Percentiles rank a stretch among this genome's conserved stretches.
phyloP scores from a whole-genome alignment of 1,140 invertebrate genomes.

The Thrips palmi region DNA sequence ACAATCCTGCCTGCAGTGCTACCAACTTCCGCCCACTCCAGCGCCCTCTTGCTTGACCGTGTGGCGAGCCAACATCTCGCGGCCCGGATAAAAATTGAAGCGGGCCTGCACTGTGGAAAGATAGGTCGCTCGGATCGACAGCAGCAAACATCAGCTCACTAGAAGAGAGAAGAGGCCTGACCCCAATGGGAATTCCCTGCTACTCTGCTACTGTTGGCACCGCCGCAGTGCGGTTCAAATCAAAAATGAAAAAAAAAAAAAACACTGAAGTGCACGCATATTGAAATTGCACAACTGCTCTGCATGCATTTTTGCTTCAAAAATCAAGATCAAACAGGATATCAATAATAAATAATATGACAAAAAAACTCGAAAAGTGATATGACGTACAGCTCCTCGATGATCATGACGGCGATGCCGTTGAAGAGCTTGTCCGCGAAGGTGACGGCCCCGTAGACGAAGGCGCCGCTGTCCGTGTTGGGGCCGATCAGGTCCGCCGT shows the following conservation, averaged over 20 bases:
- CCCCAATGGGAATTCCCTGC: too few species aligned
- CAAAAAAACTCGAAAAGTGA: background rate
- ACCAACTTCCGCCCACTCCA: too few species aligned
- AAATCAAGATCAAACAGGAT: background rate
- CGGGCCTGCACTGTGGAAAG: too few species aligned
- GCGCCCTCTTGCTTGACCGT: too few species aligned
- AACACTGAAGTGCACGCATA: background rate
- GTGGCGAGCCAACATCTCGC: too few species aligned
- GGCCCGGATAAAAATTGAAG: too few species aligned
- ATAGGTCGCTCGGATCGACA: too few species aligned
- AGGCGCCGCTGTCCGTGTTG: conserved; percentile 72
- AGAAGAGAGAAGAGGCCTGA: too few species aligned
- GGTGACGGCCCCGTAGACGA: conserved; percentile 85
- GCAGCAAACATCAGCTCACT: too few species aligned
- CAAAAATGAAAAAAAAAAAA: background rate
- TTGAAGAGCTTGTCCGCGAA: conserved; percentile 87
- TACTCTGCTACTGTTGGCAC: background rate
- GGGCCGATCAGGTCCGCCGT: conserved; percentile 80
- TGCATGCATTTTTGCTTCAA: background rate
- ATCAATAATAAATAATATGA: background rate
- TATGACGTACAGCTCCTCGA: conserved; percentile 52
- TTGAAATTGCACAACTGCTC: conserved; percentile 1
- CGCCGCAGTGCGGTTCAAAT: background rate
- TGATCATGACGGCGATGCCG: conserved; percentile 67
- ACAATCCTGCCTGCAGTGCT: too few species aligned